Evolutionary conservation across 2,888 invertebrate genomes (phyloP).

Genomic region (Andrena hattorfiana): DNA sequence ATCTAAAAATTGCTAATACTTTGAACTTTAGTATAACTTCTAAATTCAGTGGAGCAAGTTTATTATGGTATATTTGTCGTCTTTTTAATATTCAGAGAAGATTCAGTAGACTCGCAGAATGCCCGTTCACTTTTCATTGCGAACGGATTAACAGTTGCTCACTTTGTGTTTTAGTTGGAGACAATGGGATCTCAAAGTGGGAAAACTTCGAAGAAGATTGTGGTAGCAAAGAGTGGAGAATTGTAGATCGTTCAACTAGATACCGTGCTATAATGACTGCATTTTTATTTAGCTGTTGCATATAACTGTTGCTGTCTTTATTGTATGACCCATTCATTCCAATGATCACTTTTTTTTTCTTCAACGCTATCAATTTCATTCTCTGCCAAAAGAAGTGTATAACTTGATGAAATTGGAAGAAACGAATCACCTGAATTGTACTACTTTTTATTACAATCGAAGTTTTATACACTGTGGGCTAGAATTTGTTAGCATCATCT

Average conservation of each 20-base stretch:
- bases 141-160: background rate
- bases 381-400: conserved; percentile 52
- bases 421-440: conserved; percentile 48
- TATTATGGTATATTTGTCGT: too few relatives aligned
- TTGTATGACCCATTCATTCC: conserved; percentile 64
- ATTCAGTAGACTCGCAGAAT: background rate
- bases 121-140: background rate
- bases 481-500: conserved; percentile 26
- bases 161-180: conserved; percentile 86
- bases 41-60: too few relatives aligned
- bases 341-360: conserved; percentile 54
- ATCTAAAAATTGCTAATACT: background rate
- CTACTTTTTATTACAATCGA: conserved; percentile 26
- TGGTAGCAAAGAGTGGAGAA: conserved; percentile 94
- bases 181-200: conserved; percentile 93
- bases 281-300: conserved; percentile 79
- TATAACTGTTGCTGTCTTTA: conserved; percentile 72
- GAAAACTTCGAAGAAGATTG: conserved; percentile 93
- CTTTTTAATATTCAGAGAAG: too few relatives aligned
- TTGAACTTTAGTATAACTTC: background rate
- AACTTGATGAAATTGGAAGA: conserved; percentile 49
- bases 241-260: conserved; percentile 85
- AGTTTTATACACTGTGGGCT: conserved; percentile 20
- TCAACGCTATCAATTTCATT: conserved; percentile 49
- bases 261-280: conserved; percentile 72